Conservation (phyloP, 1,140 invertebrate species). For the Cataglyphis hispanica region DNA sequence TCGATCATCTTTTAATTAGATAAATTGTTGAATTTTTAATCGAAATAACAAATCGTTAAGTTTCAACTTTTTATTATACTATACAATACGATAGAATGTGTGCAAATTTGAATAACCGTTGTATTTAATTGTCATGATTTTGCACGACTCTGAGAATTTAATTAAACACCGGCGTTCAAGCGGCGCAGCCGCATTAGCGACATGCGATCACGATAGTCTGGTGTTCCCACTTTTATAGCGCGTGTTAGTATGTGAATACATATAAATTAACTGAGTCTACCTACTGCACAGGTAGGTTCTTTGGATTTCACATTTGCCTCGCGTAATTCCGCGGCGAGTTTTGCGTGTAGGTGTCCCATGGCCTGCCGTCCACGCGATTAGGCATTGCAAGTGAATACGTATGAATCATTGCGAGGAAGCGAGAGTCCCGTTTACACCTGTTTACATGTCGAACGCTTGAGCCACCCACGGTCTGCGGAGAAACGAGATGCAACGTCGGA, state of each 20-base stretch:
- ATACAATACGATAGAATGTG: background rate
- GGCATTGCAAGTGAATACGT: conserved; percentile 33
- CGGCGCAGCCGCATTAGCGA: background rate
- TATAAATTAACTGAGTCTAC: background rate
- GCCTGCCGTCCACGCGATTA: conserved; percentile 47
- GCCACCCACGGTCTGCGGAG: conserved; percentile 68
- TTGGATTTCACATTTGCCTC: conserved; percentile 1
- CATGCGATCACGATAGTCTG: background rate
- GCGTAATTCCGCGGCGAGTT: conserved; percentile 31
- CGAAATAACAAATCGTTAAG: background rate
- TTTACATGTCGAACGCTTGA: conserved; percentile 68
- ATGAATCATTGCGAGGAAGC: conserved; percentile 62
- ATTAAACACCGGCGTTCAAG: conserved; percentile 21
- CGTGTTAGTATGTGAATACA: background rate
- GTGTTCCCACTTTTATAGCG: conserved; percentile 9
- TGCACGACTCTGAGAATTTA: background rate
- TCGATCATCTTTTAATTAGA: background rate
- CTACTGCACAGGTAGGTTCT: background rate
- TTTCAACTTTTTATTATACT: background rate
- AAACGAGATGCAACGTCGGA: conserved; percentile 11
- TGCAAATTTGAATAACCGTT: background rate
- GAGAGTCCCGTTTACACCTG: conserved; percentile 71
- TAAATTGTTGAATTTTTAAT: background rate
- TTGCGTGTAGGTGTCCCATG: conserved; percentile 20
- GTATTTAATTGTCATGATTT: background rate